phyloP scores from a whole-genome alignment of 1,140 invertebrate genomes.

The Uloborus diversus region DNA sequence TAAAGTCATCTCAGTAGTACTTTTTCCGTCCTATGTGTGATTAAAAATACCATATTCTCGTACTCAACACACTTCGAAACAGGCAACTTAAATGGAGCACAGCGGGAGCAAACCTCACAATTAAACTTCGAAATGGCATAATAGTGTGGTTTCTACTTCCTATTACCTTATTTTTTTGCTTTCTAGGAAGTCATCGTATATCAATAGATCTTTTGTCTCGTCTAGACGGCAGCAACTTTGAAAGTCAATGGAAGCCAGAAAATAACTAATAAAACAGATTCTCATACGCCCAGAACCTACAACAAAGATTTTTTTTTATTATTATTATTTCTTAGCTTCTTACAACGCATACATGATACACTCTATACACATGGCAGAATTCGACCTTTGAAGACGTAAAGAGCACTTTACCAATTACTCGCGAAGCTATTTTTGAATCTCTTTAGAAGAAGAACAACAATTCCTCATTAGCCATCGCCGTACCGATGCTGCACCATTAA shows the following conservation, averaged over 20 bases:
- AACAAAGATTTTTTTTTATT: not conserved
- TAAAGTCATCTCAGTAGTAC: no score
- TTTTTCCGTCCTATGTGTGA: no score
- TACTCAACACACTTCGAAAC: no score
- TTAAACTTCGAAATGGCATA: not conserved
- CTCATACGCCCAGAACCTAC: not conserved
- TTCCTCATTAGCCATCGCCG: constrained; percentile 23
- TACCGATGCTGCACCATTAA: not conserved
- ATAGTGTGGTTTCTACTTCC: not conserved
- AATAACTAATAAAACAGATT: not conserved
- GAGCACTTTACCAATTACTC: constrained; percentile 12
- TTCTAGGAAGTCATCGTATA: not conserved
- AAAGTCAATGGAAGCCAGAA: not conserved
- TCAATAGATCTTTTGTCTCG: constrained; percentile 11
- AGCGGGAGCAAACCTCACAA: no score
- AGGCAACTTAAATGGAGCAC: no score
- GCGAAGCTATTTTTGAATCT: constrained; percentile 15
- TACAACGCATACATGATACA: not conserved
- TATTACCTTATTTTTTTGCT: not conserved
- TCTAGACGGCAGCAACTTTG: not conserved
- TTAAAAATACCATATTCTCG: no score
- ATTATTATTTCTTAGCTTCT: not conserved
- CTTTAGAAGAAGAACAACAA: constrained; percentile 21
- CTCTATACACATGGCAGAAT: not conserved
- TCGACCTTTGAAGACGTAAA: constrained; percentile 14